Evolutionary conservation across 2,888 invertebrate species (phyloP).

Genomic region (Drosophila neonasuta): DNA sequence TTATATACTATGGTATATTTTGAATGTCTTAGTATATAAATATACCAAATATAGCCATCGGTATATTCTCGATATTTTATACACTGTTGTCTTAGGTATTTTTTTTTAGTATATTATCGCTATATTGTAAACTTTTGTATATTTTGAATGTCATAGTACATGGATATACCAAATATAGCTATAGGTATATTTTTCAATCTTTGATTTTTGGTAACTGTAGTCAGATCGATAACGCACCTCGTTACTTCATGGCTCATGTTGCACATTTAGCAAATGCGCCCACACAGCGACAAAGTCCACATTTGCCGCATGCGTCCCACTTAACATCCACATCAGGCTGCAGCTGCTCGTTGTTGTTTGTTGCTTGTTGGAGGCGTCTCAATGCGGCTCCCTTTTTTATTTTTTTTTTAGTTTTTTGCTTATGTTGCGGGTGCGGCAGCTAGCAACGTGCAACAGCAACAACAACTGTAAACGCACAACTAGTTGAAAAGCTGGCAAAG

Average conservation of each 20-base stretch:
- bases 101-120: no score
- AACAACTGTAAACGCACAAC: slow-evolving; percentile 26
- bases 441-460: slow-evolving; percentile 20
- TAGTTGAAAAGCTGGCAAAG: slow-evolving; percentile 19
- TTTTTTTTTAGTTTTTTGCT: background rate
- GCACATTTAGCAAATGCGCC: background rate
- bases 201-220: no score
- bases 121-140: no score
- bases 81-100: no score
- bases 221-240: background rate
- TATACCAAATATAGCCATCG: no score
- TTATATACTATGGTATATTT: no score
- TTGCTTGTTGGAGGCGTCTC: slow-evolving; percentile 31
- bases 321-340: slow-evolving; percentile 11
- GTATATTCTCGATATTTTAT: no score
- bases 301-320: slow-evolving; percentile 14
- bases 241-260: background rate
- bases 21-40: no score
- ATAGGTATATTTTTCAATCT: no score
- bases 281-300: background rate
- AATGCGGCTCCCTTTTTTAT: slow-evolving; percentile 33
- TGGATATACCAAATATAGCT: no score
- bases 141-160: no score
- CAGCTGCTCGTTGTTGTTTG: slow-evolving; percentile 16
- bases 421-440: slow-evolving; percentile 56